A percentile compares a stretch with the other conserved stretches of the same genome.
phyloP scores from a whole-genome alignment of 2,888 invertebrate genomes.

The Acleris laterana region DNA sequence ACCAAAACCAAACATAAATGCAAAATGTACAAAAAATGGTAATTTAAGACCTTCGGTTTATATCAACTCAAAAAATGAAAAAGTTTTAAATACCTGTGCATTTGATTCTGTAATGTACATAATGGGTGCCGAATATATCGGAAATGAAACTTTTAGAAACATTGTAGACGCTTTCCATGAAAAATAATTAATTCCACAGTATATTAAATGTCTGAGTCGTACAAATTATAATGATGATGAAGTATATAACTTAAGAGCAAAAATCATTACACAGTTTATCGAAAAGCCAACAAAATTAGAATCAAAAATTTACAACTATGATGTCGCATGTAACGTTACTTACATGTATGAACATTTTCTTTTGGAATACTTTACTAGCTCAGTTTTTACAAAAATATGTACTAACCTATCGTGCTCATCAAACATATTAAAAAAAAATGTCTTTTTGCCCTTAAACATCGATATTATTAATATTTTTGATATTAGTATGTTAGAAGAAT shows the following conservation, averaged over 20 bases:
- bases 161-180: slow-evolving; percentile 12
- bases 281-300: slow-evolving; percentile 5
- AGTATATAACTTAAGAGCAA: slow-evolving; percentile 14
- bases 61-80: slow-evolving; percentile 4
- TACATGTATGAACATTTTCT: slow-evolving; percentile 4
- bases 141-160: slow-evolving; percentile 7
- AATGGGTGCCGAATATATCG: slow-evolving; percentile 14
- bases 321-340: slow-evolving; percentile 9
- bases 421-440: slow-evolving; percentile 11
- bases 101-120: slow-evolving; percentile 25
- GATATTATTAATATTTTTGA: slow-evolving; percentile 6
- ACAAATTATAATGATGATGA: slow-evolving; percentile 14
- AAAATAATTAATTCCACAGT: slow-evolving; percentile 6
- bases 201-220: slow-evolving; percentile 11
- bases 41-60: slow-evolving; percentile 10
- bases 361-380: slow-evolving; percentile 3
- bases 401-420: slow-evolving; percentile 10
- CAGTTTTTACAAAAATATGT: slow-evolving; percentile 17
- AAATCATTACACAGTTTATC: slow-evolving; percentile 10
- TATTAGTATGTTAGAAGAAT: slow-evolving; percentile 3
- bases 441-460: slow-evolving; percentile 3
- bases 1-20: slow-evolving; percentile 10
- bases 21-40: slow-evolving; percentile 14
- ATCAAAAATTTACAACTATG: slow-evolving; percentile 4
- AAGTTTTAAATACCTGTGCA: slow-evolving; percentile 18